Percentiles rank a stretch among this genome's conserved stretches.
phyloP scores from a whole-genome alignment of 2,113 vertebrate genomes.

The Thermophis baileyi region DNA sequence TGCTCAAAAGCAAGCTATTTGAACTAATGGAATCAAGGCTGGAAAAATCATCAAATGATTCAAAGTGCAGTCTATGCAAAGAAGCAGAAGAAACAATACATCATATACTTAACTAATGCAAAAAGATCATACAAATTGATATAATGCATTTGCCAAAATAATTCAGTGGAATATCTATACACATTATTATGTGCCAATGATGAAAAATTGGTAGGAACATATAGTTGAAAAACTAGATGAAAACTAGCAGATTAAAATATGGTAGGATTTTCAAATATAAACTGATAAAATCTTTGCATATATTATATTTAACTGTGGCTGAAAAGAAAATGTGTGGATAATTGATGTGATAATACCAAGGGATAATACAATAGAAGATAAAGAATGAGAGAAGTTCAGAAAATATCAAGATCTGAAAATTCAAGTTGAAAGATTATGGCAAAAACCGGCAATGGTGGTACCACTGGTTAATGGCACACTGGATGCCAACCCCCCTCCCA shows the following conservation, averaged over 20 bases:
- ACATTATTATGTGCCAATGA: not conserved
- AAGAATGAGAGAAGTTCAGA: not conserved
- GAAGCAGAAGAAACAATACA: not conserved
- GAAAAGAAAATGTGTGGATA: too few species aligned
- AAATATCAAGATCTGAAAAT: not conserved
- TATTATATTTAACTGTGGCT: not conserved
- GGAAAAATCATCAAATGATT: not conserved
- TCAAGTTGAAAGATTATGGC: not conserved
- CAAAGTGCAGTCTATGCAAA: not conserved
- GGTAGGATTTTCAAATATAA: not conserved
- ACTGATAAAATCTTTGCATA: not conserved
- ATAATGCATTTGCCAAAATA: not conserved
- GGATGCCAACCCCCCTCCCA: too few species aligned
- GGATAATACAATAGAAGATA: not conserved
- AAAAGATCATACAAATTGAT: not conserved
- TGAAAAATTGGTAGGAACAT: not conserved
- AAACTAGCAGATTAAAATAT: not conserved
- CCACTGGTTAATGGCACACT: not conserved
- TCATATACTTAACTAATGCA: not conserved
- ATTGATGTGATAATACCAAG: not conserved
- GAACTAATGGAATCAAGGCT: not conserved
- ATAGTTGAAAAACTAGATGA: not conserved
- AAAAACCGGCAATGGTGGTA: not conserved
- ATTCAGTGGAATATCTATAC: not conserved
- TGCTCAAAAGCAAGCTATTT: not conserved